Conservation (phyloP, 2,888 invertebrate genomes). For the Lasioglossum lativentre region DNA sequence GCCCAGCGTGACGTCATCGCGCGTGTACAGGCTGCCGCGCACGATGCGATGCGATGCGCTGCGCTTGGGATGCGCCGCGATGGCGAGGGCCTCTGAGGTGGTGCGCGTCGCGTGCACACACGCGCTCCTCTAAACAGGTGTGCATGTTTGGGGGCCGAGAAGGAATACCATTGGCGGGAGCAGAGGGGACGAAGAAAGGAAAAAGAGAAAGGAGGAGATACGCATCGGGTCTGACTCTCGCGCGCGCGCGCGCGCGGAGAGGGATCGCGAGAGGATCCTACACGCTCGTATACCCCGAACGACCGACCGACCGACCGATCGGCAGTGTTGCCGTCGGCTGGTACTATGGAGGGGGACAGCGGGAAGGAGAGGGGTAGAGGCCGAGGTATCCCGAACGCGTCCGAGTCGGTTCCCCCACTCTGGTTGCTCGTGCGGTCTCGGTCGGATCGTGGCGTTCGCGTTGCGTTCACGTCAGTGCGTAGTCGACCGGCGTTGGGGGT, state of each 20-base stretch:
- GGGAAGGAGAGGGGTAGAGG: not conserved
- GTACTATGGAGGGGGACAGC: not conserved
- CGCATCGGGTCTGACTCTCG: slow-evolving; percentile 43
- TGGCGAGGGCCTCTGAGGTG: slow-evolving; percentile 50
- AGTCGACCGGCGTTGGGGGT: slow-evolving; percentile 57
- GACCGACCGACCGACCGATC: slow-evolving; percentile 7
- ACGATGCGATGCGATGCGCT: not conserved
- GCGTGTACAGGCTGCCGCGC: slow-evolving; percentile 63
- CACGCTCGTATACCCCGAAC: not conserved
- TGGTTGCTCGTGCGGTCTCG: not conserved
- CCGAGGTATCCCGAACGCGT: slow-evolving; percentile 54
- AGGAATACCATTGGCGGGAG: not conserved
- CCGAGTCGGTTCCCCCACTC: slow-evolving; percentile 53
- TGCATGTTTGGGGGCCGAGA: slow-evolving; percentile 2
- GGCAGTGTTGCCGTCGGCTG: not conserved
- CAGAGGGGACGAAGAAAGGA: not conserved
- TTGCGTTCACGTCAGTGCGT: slow-evolving; percentile 71
- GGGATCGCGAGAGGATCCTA: slow-evolving; percentile 21
- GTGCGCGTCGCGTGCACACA: slow-evolving; percentile 57
- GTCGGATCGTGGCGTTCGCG: slow-evolving; percentile 53
- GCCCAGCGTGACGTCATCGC: slow-evolving; percentile 77
- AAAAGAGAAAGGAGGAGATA: slow-evolving; percentile 27
- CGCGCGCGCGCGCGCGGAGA: slow-evolving; percentile 31
- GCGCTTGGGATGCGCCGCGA: not conserved
- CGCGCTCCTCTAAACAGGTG: slow-evolving; percentile 63